Conservation (phyloP, 2,113 vertebrate species). For the Anguilla japonica region DNA sequence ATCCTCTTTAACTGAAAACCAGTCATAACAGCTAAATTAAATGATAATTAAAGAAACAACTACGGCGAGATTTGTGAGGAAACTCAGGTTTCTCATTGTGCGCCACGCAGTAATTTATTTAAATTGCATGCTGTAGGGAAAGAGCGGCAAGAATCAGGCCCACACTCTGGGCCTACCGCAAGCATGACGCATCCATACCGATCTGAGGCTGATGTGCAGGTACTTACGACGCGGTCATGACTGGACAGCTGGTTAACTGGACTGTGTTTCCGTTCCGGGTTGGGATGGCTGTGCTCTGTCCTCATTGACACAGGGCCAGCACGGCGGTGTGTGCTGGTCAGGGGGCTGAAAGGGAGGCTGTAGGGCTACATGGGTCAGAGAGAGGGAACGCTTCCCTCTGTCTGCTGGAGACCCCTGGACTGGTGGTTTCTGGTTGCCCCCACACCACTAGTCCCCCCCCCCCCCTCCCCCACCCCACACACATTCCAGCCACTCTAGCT, state of each 20-base stretch:
- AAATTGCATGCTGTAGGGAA: constrained; percentile 76
- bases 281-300: background rate
- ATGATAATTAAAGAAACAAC: constrained; percentile 90
- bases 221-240: background rate
- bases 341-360: background rate
- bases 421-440: too few relatives aligned
- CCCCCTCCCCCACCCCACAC: too few relatives aligned
- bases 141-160: constrained; percentile 72
- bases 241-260: constrained; percentile 15
- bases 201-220: constrained; percentile 5
- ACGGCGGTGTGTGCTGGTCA: background rate
- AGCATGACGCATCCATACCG: constrained; percentile 57
- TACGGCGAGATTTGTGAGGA: constrained; percentile 80
- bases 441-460: too few relatives aligned
- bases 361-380: too few relatives aligned
- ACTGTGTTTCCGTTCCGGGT: background rate
- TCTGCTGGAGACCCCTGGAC: too few relatives aligned
- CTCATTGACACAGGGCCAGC: background rate
- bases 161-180: constrained; percentile 60
- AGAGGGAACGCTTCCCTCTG: too few relatives aligned
- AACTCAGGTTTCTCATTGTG: constrained; percentile 80
- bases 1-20: constrained; percentile 89
- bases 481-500: too few relatives aligned
- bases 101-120: constrained; percentile 83
- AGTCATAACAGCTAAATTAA: constrained; percentile 88